Evolutionary conservation across 2,797 vertebrate species (phyloP).

Genomic region (Notoglanidium macrostoma): DNA sequence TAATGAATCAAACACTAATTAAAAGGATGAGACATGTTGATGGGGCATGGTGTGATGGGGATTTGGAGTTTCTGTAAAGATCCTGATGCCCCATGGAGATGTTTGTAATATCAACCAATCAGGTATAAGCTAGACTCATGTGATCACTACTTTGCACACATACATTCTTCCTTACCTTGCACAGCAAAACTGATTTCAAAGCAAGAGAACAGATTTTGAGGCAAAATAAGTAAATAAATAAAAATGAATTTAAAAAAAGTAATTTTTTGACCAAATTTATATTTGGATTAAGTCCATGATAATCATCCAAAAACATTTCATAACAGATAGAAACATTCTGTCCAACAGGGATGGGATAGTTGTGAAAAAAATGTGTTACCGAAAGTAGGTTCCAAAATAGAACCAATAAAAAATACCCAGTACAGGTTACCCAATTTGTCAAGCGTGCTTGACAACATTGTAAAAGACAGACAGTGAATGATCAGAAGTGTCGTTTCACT

Average conservation of each 20-base stretch:
- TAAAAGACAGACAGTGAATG: no score
- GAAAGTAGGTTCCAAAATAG: no score
- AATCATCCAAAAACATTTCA: neutral
- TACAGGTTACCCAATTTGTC: no score
- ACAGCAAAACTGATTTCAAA: neutral
- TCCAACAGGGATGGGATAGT: neutral
- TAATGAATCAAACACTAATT: neutral
- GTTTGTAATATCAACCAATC: no score
- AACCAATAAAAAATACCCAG: no score
- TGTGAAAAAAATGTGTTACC: neutral
- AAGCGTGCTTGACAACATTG: no score
- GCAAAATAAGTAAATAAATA: neutral
- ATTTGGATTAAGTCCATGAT: neutral
- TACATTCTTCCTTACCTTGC: neutral
- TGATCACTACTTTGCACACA: neutral
- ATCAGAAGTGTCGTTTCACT: no score
- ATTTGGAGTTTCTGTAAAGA: no score
- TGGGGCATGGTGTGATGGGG: neutral
- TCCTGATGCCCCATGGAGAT: no score
- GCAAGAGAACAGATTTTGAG: neutral
- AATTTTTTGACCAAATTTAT: neutral
- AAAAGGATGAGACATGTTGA: neutral
- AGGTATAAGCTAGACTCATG: neutral
- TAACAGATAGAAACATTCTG: neutral
- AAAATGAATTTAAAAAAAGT: neutral